Evolutionary conservation across 2,113 vertebrate genomes (phyloP), one percentile per base, ranked within the genome.

Genomic region (Halichoeres trimaculatus): DNA sequence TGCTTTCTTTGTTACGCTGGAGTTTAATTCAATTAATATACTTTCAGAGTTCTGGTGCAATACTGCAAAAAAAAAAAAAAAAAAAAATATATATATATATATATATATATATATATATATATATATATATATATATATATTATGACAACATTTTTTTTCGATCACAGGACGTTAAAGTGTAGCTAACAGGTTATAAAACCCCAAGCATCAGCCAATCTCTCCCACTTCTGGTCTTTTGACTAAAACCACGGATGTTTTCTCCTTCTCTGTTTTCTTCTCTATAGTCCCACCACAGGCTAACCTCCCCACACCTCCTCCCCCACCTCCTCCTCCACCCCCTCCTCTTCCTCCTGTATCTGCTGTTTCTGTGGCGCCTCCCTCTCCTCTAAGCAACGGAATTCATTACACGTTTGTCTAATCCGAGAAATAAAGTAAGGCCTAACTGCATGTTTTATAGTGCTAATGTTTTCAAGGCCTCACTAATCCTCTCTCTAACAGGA

Each of bases 371-470:
- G 83, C 85, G 4, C 87, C 90, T 80, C 84, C 90, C 56, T 93
- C 95, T 92, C 95, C 95, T 71, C 93, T 97, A 95, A 96, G 95
- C 96, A 98, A 96, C 94, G 97, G 97, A 95, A 95, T 98, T 94
- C 97, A 99, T 96, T 99, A 98, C 97, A 98, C 97, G 88, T 99
- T 99, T 99, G 97, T 99, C 94, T 99, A 96, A 94, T 93, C 81
- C 90, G 62, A 91, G 81, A 84, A 76, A 92, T 91, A 95, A 96
- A 97, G 96, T 98, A 98, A 98, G 96, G 93, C 93, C 93, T 94
- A 91, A 92, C 80, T 88, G 90, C 94, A 93, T 86, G 85, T 86
- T 89, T 78, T 90, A 85, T 63, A 76, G 23, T 26, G 40, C 88
- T 70, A 68, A 88, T 87, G 43, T 75, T 70, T 85, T 79, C 50